Evolutionary conservation across 2,888 invertebrate genomes (phyloP).

Genomic region (Chrysolina oricalcia): DNA sequence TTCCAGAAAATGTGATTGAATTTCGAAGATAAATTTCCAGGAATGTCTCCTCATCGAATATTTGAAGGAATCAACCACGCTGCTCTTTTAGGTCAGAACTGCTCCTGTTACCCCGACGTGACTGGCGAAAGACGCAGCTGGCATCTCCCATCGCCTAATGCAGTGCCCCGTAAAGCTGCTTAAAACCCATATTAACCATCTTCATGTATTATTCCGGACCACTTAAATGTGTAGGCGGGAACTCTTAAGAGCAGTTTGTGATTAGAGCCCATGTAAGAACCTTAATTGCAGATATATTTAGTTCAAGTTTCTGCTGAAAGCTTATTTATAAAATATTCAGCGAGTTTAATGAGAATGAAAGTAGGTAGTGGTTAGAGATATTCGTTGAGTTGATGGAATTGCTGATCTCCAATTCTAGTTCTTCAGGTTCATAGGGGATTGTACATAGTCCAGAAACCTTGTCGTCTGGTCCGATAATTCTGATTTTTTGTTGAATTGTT

Average conservation of each 20-base stretch:
- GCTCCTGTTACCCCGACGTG: constrained; percentile 30
- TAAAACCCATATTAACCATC: constrained; percentile 69
- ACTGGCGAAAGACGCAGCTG: constrained; percentile 61
- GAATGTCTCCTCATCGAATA: background rate
- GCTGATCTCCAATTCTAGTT: no score
- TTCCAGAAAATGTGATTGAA: no score
- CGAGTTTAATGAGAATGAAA: constrained; percentile 40
- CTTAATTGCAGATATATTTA: constrained; percentile 66
- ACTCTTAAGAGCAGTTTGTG: constrained; percentile 68
- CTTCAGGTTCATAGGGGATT: no score
- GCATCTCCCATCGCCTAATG: constrained; percentile 64
- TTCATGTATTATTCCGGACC: constrained; percentile 70
- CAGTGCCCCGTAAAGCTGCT: constrained; percentile 66
- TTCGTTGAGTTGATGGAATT: background rate
- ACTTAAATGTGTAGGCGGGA: constrained; percentile 67
- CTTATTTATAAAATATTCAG: constrained; percentile 49
- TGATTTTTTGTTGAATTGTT: no score
- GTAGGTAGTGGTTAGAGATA: constrained; percentile 5
- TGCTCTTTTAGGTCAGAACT: background rate
- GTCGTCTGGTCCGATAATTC: no score
- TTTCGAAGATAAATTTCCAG: no score
- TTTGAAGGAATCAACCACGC: background rate
- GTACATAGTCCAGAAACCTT: no score
- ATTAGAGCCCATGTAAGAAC: constrained; percentile 65
- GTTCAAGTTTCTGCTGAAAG: constrained; percentile 55